Base-by-base conservation (phyloP, 2,888 invertebrate species). In the Lysandra coridon region DNA sequence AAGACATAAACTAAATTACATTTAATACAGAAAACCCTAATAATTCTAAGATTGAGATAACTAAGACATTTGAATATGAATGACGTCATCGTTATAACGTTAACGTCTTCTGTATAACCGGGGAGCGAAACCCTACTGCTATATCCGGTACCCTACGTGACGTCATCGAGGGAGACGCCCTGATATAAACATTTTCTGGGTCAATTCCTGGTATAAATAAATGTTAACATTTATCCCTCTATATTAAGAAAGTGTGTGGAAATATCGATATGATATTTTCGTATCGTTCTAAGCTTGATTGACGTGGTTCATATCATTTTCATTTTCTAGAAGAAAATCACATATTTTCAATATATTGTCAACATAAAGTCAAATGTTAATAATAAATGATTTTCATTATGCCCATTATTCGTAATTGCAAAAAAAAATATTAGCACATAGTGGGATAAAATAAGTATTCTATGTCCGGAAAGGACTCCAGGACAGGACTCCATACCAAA, bases 91-190 rank as follows among this genome's bases (percentile, higher is more conserved):
- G 33, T 69, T 33, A 69, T 69, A 33, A 33, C 33, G 33, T 37
- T 64, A 17, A 23, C 49, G 49, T 53, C 40, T 23, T 37, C 33
- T 60, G 2, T 40, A 33, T 53, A 82, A 83, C 82, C 78, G 80
- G 82, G 49, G 83, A 85, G 86, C 86, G 86, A 88, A 85, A 84
- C 83, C 85, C 85, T 85, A 85, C 84, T 79, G 81, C 84, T 86
- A 87, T 87, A 86, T 87, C 85, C 77, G 80, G 73, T 79, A 69
- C 80, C 80, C 79, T 78, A 79, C 60, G 60, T 79, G 33, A 79
- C 79, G 30, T 79, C 60, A 79, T 76, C 76, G 57, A 17, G 76
- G 57, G 60, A n/a, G 62, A 23, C 73, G 37, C 40, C 57, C 57
- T 60, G 37, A 62, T 74, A 79, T 62, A 62, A 74, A 40, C 79